Percentiles rank a stretch among this genome's conserved stretches.
These are phyloP conservation scores for Spodoptera litura DNA, from an alignment of 1,140 invertebrate genomes.

Conservation along the genomic window DNA sequence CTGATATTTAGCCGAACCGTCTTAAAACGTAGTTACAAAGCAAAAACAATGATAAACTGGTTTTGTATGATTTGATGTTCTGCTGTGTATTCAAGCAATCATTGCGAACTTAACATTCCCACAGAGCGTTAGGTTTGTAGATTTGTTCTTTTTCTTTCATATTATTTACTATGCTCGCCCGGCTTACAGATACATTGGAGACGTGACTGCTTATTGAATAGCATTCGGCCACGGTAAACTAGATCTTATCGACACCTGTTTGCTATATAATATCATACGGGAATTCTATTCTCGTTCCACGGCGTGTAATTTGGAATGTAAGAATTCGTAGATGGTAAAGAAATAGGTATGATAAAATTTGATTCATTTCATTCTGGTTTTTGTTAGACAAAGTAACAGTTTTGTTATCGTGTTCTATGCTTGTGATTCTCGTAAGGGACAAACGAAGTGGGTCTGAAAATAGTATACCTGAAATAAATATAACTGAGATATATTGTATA, in stretches of 20 bases:
- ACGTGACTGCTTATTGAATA: slow-evolving; percentile 26
- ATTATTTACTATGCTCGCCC: slow-evolving; percentile 15
- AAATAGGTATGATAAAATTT: too few relatives aligned
- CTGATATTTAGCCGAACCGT: too few relatives aligned
- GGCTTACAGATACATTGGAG: background rate
- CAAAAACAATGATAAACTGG: too few relatives aligned
- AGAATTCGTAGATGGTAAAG: background rate
- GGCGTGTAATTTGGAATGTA: background rate
- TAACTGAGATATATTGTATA: background rate
- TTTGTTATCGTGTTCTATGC: too few relatives aligned
- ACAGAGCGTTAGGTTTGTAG: too few relatives aligned
- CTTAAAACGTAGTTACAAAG: too few relatives aligned
- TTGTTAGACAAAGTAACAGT: too few relatives aligned
- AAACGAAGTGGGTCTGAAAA: background rate
- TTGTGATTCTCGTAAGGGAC: too few relatives aligned
- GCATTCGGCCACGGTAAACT: background rate
- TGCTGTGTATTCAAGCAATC: too few relatives aligned
- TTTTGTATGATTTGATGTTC: too few relatives aligned
- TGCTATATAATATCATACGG: background rate
- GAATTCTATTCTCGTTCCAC: slow-evolving; percentile 10
- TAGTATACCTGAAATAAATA: background rate
- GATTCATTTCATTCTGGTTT: too few relatives aligned
- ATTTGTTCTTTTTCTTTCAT: background rate
- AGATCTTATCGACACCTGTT: slow-evolving; percentile 11
- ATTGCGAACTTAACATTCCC: too few relatives aligned